These are phyloP conservation scores for Antennarius maculatus DNA, from an alignment of 2,797 vertebrate species.

Conservation along the genomic window DNA sequence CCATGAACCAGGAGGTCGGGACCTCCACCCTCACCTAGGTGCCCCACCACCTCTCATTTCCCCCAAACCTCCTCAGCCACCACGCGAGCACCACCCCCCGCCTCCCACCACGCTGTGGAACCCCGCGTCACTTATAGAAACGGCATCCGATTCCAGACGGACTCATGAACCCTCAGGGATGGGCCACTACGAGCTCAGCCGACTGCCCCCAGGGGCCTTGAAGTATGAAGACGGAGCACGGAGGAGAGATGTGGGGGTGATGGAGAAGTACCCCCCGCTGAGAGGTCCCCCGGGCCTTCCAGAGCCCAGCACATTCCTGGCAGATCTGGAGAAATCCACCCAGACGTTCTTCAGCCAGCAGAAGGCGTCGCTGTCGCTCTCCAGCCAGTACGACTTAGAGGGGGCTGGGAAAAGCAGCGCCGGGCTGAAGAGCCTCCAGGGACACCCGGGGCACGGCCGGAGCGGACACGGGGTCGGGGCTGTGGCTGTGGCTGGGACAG, in stretches of 20 bases:
- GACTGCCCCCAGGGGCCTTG: conserved; percentile 70
- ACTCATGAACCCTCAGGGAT: conserved; percentile 81
- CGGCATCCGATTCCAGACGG: conserved; percentile 82
- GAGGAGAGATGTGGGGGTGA: conserved; percentile 77
- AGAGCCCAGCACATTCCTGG: conserved; percentile 86
- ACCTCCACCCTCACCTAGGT: conserved; percentile 88
- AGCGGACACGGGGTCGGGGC: conserved; percentile 60
- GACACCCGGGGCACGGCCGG: conserved; percentile 62
- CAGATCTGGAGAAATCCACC: conserved; percentile 93
- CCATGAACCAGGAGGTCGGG: conserved; percentile 85
- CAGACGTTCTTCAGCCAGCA: conserved; percentile 91
- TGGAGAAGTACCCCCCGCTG: conserved; percentile 86
- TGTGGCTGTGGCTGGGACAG: conserved; percentile 44
- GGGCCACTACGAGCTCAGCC: conserved; percentile 83
- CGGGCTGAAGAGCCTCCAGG: conserved; percentile 79
- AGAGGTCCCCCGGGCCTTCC: conserved; percentile 75
- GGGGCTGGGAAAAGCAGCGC: conserved; percentile 81
- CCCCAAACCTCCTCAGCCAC: conserved; percentile 89
- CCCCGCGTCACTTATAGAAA: conserved; percentile 92
- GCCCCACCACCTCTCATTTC: conserved; percentile 96
- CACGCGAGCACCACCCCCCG: conserved; percentile 81
- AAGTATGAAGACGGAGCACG: conserved; percentile 86
- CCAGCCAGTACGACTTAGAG: conserved; percentile 83
- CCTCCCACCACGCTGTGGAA: conserved; percentile 94
- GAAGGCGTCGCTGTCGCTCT: conserved; percentile 82